These are phyloP conservation scores for Cerastoderma edule DNA, from an alignment of 2,888 invertebrate genomes.

Conservation along the genomic window DNA sequence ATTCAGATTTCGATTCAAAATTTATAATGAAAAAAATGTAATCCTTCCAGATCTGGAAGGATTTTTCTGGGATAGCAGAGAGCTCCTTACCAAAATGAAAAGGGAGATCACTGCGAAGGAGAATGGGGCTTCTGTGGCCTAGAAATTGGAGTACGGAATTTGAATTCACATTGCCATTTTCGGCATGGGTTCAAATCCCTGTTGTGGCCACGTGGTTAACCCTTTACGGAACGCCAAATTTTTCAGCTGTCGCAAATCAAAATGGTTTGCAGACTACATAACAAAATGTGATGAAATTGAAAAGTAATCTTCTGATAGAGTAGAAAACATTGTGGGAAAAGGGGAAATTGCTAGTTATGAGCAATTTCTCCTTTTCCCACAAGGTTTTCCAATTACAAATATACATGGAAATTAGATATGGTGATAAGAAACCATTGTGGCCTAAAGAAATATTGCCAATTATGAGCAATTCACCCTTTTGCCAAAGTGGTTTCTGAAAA, in stretches of 20 bases:
- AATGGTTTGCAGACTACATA: background rate
- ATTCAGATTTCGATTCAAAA: no score
- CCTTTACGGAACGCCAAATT: background rate
- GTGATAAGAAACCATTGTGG: background rate
- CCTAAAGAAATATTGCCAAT: background rate
- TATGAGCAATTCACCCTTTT: constrained; percentile 1
- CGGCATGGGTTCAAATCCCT: background rate
- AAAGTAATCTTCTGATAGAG: background rate
- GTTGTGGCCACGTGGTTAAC: background rate
- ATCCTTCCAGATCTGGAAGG: background rate
- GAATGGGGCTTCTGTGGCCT: no score
- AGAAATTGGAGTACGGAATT: no score
- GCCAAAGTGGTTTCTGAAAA: background rate
- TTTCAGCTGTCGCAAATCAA: background rate
- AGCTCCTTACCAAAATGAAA: background rate
- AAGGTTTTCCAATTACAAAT: constrained; percentile 1
- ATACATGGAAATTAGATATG: no score
- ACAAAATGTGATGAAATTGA: background rate
- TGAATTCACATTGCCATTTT: no score
- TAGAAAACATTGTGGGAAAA: constrained; percentile 7
- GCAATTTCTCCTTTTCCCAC: constrained; percentile 2
- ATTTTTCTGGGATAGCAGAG: constrained; percentile 1
- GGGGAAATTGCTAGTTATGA: background rate
- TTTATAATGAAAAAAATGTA: background rate
- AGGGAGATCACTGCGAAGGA: no score